Evolutionary conservation across 2,113 vertebrate species (phyloP), one percentile per base, ranked within the genome.

Genomic region (Nerophis lumbriciformis): DNA sequence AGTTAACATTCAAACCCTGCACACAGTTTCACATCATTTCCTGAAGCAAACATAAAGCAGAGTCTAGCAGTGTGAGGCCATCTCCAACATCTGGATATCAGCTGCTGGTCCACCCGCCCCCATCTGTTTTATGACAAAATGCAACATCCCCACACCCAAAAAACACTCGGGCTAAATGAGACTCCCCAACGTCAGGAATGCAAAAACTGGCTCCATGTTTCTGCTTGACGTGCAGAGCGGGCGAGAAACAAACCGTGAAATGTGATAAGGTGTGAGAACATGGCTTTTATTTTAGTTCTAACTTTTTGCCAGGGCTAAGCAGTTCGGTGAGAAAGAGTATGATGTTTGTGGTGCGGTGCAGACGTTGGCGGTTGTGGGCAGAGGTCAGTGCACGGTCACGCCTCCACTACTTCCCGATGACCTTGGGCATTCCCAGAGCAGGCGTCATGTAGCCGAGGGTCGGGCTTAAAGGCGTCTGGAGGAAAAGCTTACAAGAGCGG

Each of bases 41-140:
- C 42, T 45, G 11, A 11, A 45, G 42, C 35, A 50, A 21, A 75
- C 53, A 38, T 55, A 5, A 57, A 74, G 64, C 48, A 58, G 53
- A 37, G 66, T 47, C 58, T n/a, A 36, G 14, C 68, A 35, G 11
- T 63, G 65, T 60, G 73, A 70, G 75, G 61, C 53, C 48, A 42
- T 76, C 50, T 71, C 66, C 14, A 52, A 88, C 86, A 88, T 88
- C 83, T 88, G 86, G 81, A 72, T 65, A 73, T 84, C 83, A 82
- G 83, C 81, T 87, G 81, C 56, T 59, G 65, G 21, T 71, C 75
- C 73, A 69, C 74, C 79, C 79, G 63, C 78, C 71, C 68, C 48
- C 67, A 56, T 48, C 76, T 50, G 63, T 7, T 53, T 58, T 39
- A 72, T 71, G 73, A 80, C 71, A 66, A 81, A 80, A 66, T 58